Evolutionary conservation across 2,888 invertebrate species (phyloP), one percentile per base, ranked within the genome.

Genomic region (Catocala nupta): DNA sequence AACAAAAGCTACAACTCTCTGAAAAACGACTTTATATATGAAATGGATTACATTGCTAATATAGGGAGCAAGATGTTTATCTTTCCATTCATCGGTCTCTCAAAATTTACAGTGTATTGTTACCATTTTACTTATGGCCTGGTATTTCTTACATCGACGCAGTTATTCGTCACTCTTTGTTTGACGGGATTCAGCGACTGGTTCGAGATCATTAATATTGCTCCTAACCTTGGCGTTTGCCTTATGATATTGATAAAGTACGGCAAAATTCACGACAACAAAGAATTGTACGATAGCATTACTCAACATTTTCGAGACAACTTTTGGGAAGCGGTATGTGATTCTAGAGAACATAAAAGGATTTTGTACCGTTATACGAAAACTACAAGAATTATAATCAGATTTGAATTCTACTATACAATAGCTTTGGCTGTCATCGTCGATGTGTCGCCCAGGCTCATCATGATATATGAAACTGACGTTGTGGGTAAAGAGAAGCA

Each of bases 161-260:
- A 92, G 62, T 77, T 92, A 6, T 69, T 82, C 2, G 49, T 85
- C 0, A 83, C 88, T 5, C 71, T 92, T 9, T 81, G 80, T n/a
- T 64, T 83, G 8, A 81, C 80, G 6, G 83, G 81, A 5, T 78
- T 86, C 6, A 71, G 76, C n/a, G 81, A 89, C 75, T 88, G 84
- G 81, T 80, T 91, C 6, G 87, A 89, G 55, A 77, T 92, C 1
- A 83, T 90, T 4, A 89, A 91, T 51, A 82, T 91, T 0, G 88
- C 88, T 6, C 92, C 93, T 0, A 92, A 92, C 61, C 78, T 91
- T 0, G 92, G 91, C 11, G 90, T 86, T 0, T 86, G 86, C 56
- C 59, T 89, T 6, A 86, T 92, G 81, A 82, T 90, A 0, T 61
- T 84, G 1, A 80, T 88, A 11, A 92, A 91, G 64, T 90, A 87